A percentile compares a stretch with the other conserved stretches of the same genome.
These are phyloP conservation scores for Lagopus leucura DNA, from an alignment of 2,113 vertebrate species.

Conservation along the genomic window DNA sequence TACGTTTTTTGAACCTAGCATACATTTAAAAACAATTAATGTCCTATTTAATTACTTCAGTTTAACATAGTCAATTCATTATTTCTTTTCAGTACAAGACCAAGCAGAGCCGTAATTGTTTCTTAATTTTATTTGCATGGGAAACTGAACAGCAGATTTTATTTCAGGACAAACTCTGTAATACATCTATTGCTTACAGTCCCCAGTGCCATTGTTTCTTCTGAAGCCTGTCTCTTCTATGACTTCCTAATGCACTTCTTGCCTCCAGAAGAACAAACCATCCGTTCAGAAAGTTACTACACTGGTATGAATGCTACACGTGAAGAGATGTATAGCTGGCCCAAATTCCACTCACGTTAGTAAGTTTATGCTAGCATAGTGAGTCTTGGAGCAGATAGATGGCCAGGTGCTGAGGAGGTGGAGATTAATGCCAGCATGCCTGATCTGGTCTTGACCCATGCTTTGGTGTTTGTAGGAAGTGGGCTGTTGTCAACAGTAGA, in stretches of 20 bases:
- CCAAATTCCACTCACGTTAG: fast-evolving
- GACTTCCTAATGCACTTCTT: neutral
- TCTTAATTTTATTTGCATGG: neutral
- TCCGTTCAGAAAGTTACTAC: neutral
- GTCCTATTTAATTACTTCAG: neutral
- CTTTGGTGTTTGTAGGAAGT: neutral
- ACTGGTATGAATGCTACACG: neutral
- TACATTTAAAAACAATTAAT: neutral
- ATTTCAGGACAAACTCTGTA: neutral
- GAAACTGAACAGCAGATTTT: neutral
- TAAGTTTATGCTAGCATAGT: neutral
- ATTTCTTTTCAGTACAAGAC: neutral
- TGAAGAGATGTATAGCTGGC: neutral
- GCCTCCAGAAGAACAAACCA: neutral
- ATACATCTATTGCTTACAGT: neutral
- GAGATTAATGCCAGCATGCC: neutral
- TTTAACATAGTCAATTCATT: neutral
- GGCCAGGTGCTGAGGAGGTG: neutral
- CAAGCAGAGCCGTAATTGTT: neutral
- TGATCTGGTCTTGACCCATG: neutral
- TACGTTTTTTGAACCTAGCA: neutral
- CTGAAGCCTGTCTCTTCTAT: neutral
- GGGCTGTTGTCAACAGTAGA: neutral
- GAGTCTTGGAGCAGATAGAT: neutral
- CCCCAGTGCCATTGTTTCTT: neutral